Evolutionary conservation across 2,888 invertebrate species (phyloP).

Genomic region (Schrankia costaestrigalis): DNA sequence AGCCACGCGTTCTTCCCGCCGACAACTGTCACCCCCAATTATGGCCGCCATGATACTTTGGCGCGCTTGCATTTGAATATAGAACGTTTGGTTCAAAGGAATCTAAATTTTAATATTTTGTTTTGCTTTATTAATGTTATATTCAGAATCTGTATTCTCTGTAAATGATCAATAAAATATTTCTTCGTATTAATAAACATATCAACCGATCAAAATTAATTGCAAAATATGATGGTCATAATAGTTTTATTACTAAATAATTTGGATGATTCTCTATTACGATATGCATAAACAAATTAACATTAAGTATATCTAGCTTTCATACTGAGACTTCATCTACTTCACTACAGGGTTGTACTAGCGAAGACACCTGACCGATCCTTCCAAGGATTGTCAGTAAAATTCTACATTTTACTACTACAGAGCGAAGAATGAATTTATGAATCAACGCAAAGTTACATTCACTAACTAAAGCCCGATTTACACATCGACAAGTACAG

Average conservation of each 20-base stretch:
- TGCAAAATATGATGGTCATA: constrained; percentile 20
- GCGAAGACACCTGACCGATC: no score
- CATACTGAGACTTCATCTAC: no score
- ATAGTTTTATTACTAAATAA: constrained; percentile 22
- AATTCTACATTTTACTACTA: no score
- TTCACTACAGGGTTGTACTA: no score
- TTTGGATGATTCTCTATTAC: constrained; percentile 5
- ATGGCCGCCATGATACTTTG: constrained; percentile 70
- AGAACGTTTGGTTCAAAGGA: constrained; percentile 53
- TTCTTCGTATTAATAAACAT: constrained; percentile 29
- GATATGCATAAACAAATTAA: no score
- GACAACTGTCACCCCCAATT: constrained; percentile 75
- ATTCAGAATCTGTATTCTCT: constrained; percentile 27
- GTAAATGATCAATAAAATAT: constrained; percentile 35
- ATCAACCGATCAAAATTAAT: constrained; percentile 25
- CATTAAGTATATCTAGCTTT: no score
- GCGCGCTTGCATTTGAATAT: constrained; percentile 72
- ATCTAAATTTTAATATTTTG: constrained; percentile 39
- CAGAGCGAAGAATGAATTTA: no score
- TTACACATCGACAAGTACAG: no score
- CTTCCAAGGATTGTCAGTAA: no score
- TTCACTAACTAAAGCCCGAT: no score
- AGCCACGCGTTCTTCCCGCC: constrained; percentile 43
- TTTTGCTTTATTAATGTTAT: constrained; percentile 20
- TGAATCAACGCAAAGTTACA: no score